Evolutionary conservation across 2,113 vertebrate genomes (phyloP).

Genomic region (Dipodomys spectabilis): DNA sequence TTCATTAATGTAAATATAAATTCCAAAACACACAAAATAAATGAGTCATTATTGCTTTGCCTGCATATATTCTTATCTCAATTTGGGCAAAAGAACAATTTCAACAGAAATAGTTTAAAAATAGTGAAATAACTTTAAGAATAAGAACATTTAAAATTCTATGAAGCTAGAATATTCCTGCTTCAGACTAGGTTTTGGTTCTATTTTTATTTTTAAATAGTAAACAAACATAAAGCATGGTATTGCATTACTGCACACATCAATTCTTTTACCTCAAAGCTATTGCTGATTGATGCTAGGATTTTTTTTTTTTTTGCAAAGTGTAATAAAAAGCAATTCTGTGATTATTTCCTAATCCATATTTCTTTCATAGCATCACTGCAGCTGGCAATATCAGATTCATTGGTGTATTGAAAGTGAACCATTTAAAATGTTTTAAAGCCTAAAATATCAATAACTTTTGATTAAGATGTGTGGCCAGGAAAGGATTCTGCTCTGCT

Average conservation of each 20-base stretch:
- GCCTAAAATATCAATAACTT: constrained; percentile 29
- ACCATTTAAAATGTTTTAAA: constrained; percentile 46
- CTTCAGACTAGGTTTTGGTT: constrained; percentile 4
- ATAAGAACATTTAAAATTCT: background rate
- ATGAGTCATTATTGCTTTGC: background rate
- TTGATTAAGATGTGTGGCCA: constrained; percentile 22
- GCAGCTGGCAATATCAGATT: background rate
- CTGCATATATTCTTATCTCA: background rate
- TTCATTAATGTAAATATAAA: background rate
- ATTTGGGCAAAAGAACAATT: constrained; percentile 28
- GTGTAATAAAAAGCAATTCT: constrained; percentile 17
- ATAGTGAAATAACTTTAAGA: background rate
- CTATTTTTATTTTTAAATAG: constrained; percentile 28
- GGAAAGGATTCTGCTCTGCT: background rate
- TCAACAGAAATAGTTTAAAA: background rate
- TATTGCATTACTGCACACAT: background rate
- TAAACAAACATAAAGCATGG: background rate
- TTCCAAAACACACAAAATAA: background rate
- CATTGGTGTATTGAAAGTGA: background rate
- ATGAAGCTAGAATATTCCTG: background rate
- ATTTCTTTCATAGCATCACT: constrained; percentile 29
- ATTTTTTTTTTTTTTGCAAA: background rate
- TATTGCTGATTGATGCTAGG: constrained; percentile 28
- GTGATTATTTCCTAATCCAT: constrained; percentile 44
- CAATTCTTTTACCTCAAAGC: background rate